Evolutionary conservation across 2,113 vertebrate species (phyloP).

Genomic region (Istiophorus platypterus): DNA sequence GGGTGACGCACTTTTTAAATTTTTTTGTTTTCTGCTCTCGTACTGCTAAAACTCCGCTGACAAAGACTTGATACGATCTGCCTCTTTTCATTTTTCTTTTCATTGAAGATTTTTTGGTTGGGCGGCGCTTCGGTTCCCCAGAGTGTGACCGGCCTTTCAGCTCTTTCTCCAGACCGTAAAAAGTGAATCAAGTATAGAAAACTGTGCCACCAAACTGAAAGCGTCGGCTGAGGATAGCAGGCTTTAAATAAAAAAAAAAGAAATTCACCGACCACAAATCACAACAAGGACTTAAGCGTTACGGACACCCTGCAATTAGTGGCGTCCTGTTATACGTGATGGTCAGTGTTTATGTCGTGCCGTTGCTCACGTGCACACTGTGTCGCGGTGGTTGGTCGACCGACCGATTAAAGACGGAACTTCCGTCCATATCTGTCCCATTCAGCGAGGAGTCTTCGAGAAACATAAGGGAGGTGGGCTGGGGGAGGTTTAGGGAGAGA

Average conservation of each 20-base stretch:
- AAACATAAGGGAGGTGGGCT: conserved; percentile 49
- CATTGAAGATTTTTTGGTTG: conserved; percentile 31
- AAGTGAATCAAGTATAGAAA: conserved; percentile 43
- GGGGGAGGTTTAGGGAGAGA: conserved; percentile 49
- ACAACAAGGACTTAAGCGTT: conserved; percentile 51
- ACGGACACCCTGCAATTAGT: conserved; percentile 62
- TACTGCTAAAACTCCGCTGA: conserved; percentile 31
- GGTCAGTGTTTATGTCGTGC: conserved; percentile 70
- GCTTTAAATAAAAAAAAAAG: conserved; percentile 54
- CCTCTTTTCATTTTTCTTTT: conserved; percentile 47
- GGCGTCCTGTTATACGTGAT: conserved; percentile 55
- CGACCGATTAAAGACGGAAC: conserved; percentile 53
- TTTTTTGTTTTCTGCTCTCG: conserved; percentile 29
- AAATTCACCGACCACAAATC: conserved; percentile 46
- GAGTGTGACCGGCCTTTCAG: conserved; percentile 53
- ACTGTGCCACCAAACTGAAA: conserved; percentile 44
- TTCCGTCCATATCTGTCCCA: conserved; percentile 45
- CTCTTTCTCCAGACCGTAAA: conserved; percentile 24
- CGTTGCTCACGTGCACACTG: conserved; percentile 47
- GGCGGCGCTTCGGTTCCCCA: not conserved
- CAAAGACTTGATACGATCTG: conserved; percentile 27
- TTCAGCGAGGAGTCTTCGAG: conserved; percentile 38
- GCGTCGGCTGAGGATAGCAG: conserved; percentile 48
- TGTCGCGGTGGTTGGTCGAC: conserved; percentile 19
- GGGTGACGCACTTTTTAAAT: conserved; percentile 69